Percentiles rank a stretch among this genome's conserved stretches.
These are phyloP conservation scores for Conus betulinus DNA, from an alignment of 1,140 invertebrate species.

Conservation along the genomic window DNA sequence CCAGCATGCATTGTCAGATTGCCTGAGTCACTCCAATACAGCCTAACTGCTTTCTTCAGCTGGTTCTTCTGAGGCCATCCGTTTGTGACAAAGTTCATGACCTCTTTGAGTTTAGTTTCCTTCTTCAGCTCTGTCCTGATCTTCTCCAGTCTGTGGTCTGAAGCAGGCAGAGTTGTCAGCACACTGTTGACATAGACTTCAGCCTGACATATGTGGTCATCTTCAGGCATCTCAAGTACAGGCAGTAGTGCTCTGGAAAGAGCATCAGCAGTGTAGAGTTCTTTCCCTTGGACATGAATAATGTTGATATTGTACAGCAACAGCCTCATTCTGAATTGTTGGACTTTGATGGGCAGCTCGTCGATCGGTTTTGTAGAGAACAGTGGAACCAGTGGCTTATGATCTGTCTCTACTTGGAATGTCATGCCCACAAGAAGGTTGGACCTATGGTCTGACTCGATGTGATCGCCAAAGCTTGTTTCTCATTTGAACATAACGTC, in stretches of 20 bases:
- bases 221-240: not conserved
- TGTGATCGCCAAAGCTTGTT: conserved; percentile 77
- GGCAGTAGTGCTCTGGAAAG: conserved; percentile 36
- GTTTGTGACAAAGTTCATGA: conserved; percentile 8
- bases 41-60: not conserved
- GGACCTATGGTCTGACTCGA: conserved; percentile 78
- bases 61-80: conserved; percentile 5
- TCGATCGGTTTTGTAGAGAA: conserved; percentile 45
- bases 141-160: conserved; percentile 7
- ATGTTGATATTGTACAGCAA: conserved; percentile 36
- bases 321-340: conserved; percentile 49
- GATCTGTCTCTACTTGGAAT: conserved; percentile 65
- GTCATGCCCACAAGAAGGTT: conserved; percentile 75
- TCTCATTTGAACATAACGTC: conserved; percentile 78
- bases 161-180: conserved; percentile 9
- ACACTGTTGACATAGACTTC: not conserved
- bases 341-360: conserved; percentile 39
- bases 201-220: not conserved
- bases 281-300: conserved; percentile 49
- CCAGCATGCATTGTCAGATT: conserved; percentile 1
- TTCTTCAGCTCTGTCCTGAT: conserved; percentile 16
- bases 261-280: conserved; percentile 45
- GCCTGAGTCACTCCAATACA: conserved; percentile 27
- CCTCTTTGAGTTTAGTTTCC: not conserved
- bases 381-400: conserved; percentile 69